Conservation (phyloP, 1,140 invertebrate genomes). For the Pogonognathellus flavescens region DNA sequence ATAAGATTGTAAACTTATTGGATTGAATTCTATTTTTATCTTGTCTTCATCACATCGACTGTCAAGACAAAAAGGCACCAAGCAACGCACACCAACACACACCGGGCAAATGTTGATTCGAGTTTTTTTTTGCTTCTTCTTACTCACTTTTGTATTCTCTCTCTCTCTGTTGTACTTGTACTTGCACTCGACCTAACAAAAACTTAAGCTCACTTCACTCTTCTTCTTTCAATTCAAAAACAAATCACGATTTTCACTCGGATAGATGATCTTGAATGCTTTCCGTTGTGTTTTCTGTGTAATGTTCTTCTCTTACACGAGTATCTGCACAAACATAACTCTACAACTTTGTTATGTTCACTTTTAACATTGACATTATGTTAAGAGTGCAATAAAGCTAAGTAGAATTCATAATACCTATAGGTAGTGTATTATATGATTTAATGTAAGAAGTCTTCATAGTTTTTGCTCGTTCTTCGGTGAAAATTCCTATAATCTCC, state of each 20-base stretch:
- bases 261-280: not conserved
- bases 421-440: too few species aligned
- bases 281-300: not conserved
- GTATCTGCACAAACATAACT: too few species aligned
- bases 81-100: not conserved
- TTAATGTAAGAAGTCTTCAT: too few species aligned
- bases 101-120: constrained; percentile 18
- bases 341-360: too few species aligned
- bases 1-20: constrained; percentile 29
- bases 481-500: too few species aligned
- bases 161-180: too few species aligned
- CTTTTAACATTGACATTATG: too few species aligned
- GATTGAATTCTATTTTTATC: constrained; percentile 40
- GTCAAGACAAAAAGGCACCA: constrained; percentile 24
- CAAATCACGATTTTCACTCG: constrained; percentile 24
- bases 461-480: not conserved
- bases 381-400: too few species aligned
- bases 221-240: not conserved
- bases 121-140: constrained; percentile 3
- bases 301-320: too few species aligned
- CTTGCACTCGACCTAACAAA: not conserved
- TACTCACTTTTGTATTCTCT: not conserved
- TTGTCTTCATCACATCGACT: constrained; percentile 31
- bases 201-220: constrained; percentile 18
- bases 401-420: too few species aligned